Base-by-base conservation (phyloP, 2,113 vertebrate genomes). In the Emydura subglobosa region DNA sequence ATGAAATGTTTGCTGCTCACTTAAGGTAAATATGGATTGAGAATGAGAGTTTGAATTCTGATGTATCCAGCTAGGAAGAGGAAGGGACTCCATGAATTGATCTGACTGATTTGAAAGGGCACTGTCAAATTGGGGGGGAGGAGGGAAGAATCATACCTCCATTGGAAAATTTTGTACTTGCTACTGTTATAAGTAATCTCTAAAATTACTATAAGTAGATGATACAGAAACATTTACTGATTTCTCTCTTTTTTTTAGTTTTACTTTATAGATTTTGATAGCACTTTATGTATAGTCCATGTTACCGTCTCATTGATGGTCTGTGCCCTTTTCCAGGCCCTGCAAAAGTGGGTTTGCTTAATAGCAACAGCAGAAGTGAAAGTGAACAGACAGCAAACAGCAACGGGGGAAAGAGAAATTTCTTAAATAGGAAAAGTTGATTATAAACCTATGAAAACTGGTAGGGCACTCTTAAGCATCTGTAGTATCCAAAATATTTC, bases 1-100 rank as follows among this genome's bases (percentile, higher is more conserved):
- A 99, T 55, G 99, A 99, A 97, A 99, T 99, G 99, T 99, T 99
- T 82, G 99, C 99, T 47, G 99, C 99, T 93, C 99, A 99, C 94
- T 98, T 99, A 95, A 99, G 99, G 99, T 99, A 98, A 92, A 47
- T 53, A 24, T 42, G 25, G 10, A 27, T 39, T 5, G 0, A 2
- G 19, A 89, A 76, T 39, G 47, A 47, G 82, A 85, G 42, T 74
- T 27, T 89, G 29, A 10, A 3, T 83, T 91, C 12, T 74, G n/a
- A 88, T 25, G 14, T 25, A 29, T 79, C 29, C 39, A 34, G 79
- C 49, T 39, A 49, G n/a, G 27, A 31, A 78, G 34, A 44, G 11
- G 27, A 87, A n/a, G 6, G 42, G 25, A 81, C n/a, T 79, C 44
- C 51, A 54, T n/a, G 34, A 72, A 7, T 76, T 87, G 57, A 53